These are phyloP conservation scores for Melieria picta DNA, from an alignment of 2,888 invertebrate genomes.

Conservation along the genomic window DNA sequence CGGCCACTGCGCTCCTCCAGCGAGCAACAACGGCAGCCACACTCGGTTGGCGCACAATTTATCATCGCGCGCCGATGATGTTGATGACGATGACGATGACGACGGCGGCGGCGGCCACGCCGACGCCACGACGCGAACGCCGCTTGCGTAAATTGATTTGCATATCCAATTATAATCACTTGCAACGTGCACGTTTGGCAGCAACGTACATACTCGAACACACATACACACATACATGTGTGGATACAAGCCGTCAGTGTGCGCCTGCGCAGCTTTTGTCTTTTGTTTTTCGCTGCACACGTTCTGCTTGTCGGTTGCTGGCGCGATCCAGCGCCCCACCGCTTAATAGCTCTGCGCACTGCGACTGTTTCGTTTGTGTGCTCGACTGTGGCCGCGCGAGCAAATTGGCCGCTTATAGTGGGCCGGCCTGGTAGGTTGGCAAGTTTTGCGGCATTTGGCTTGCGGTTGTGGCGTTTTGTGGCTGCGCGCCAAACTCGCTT, in stretches of 20 bases:
- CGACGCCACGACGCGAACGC: constrained; percentile 36
- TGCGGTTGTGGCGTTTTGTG: not conserved
- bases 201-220: not conserved
- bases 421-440: constrained; percentile 23
- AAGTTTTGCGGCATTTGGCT: constrained; percentile 10
- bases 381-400: constrained; percentile 1
- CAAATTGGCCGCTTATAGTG: constrained; percentile 33
- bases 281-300: not conserved
- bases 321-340: too few species aligned
- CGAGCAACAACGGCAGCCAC: too few species aligned
- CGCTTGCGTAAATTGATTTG: constrained; percentile 53
- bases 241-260: not conserved
- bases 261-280: constrained; percentile 7
- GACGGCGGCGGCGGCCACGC: constrained; percentile 6
- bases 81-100: constrained; percentile 1
- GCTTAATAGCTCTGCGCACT: too few species aligned
- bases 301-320: not conserved
- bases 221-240: not conserved
- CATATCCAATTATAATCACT: constrained; percentile 60
- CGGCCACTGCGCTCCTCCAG: not conserved
- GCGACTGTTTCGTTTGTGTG: constrained; percentile 19
- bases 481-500: constrained; percentile 9
- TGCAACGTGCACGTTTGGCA: constrained; percentile 35
- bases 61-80: constrained; percentile 28
- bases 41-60: constrained; percentile 23